phyloP scores from a whole-genome alignment of 2,113 vertebrate genomes.

The Euleptes europaea region DNA sequence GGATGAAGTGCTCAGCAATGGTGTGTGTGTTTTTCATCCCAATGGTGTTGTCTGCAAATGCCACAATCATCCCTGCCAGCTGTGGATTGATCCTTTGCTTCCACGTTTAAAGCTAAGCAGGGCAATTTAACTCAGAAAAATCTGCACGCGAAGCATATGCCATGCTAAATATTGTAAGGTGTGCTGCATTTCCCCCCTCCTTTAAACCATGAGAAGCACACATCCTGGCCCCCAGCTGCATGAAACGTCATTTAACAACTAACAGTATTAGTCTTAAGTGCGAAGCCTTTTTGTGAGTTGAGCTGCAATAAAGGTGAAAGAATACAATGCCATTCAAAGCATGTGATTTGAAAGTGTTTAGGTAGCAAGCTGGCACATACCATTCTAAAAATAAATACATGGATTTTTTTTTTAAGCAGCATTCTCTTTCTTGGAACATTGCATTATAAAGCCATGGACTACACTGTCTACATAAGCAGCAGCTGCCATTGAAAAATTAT shows the following conservation, averaged over 20 bases:
- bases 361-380: background rate
- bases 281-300: conserved; percentile 12
- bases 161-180: conserved; percentile 42
- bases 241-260: conserved; percentile 28
- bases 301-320: conserved; percentile 33
- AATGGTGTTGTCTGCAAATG: background rate
- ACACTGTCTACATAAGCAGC: background rate
- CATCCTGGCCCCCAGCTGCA: background rate
- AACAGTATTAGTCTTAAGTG: background rate
- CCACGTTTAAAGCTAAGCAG: conserved; percentile 37
- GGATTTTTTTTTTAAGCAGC: background rate
- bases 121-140: conserved; percentile 35
- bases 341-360: background rate
- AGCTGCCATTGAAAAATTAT: background rate
- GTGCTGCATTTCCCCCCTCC: conserved; percentile 12
- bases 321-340: conserved; percentile 31
- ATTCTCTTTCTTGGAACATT: conserved; percentile 6
- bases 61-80: conserved; percentile 34
- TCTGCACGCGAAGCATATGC: conserved; percentile 49
- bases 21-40: background rate
- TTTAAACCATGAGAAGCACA: conserved; percentile 37
- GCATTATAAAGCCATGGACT: background rate
- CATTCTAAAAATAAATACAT: conserved; percentile 14
- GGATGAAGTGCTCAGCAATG: conserved; percentile 4
- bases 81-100: conserved; percentile 45